Evolutionary conservation across 1,140 invertebrate species (phyloP).

Genomic region (Callitettix versicolor): DNA sequence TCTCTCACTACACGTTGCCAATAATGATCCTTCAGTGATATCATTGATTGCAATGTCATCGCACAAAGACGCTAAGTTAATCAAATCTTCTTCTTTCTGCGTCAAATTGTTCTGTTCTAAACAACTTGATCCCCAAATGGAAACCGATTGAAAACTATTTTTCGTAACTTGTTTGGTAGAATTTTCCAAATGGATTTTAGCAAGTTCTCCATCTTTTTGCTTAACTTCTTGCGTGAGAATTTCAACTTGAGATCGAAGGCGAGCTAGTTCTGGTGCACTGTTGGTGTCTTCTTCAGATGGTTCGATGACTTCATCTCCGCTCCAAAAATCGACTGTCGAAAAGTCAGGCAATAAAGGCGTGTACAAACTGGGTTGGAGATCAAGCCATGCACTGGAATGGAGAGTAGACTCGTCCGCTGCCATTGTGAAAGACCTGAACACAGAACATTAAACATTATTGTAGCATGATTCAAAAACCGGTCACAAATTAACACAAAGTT

Average conservation of each 20-base stretch:
- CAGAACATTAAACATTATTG: too few species aligned
- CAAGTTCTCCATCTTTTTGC: constrained; percentile 4
- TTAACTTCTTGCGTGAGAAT: constrained; percentile 35
- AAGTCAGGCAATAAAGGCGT: constrained; percentile 26
- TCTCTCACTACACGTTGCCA: constrained; percentile 10
- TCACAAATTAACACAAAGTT: too few species aligned
- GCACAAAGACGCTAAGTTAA: too few species aligned
- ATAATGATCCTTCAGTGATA: constrained; percentile 13
- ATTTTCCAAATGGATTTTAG: constrained; percentile 1
- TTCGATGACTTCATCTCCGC: constrained; percentile 15
- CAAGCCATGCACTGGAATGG: constrained; percentile 1
- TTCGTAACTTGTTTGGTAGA: too few species aligned
- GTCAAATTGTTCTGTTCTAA: too few species aligned
- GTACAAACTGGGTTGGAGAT: constrained; percentile 14
- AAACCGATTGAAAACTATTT: too few species aligned
- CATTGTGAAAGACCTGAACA: constrained; percentile 16
- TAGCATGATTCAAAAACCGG: too few species aligned
- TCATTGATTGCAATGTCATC: constrained; percentile 14
- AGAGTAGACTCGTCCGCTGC: constrained; percentile 14
- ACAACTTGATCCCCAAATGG: too few species aligned
- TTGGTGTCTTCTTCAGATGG: background rate
- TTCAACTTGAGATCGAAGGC: constrained; percentile 35
- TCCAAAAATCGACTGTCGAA: constrained; percentile 27
- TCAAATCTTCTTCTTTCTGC: too few species aligned
- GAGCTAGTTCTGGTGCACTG: constrained; percentile 2